Conservation (phyloP, 2,113 vertebrate genomes). For the Seriola aureovittata region DNA sequence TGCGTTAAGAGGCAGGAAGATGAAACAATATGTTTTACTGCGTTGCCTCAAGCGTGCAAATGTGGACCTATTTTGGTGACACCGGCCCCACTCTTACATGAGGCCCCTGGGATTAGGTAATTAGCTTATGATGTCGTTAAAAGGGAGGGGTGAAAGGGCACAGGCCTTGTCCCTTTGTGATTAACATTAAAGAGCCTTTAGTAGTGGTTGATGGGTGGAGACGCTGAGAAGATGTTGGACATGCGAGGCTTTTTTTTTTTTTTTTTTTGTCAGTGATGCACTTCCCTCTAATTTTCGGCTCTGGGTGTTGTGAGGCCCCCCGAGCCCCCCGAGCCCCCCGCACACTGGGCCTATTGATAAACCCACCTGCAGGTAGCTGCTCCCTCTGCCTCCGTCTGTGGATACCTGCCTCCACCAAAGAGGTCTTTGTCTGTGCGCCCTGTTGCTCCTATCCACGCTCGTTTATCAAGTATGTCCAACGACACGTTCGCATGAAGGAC, state of each 20-base stretch:
- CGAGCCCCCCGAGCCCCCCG: not conserved
- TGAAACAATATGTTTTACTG: not conserved
- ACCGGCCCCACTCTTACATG: conserved; percentile 5
- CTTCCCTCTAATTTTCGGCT: conserved; percentile 62
- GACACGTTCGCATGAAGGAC: conserved; percentile 57
- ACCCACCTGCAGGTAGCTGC: conserved; percentile 63
- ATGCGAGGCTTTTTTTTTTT: conserved; percentile 22
- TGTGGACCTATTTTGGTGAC: conserved; percentile 42
- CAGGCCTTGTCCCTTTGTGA: conserved; percentile 56
- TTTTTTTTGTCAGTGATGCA: conserved; percentile 37
- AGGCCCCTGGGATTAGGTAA: conserved; percentile 63
- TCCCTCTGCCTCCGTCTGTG: conserved; percentile 29
- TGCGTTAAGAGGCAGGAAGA: not conserved
- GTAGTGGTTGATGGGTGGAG: conserved; percentile 36
- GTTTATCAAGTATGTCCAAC: conserved; percentile 65
- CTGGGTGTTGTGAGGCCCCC: conserved; percentile 40
- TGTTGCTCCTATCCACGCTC: conserved; percentile 43
- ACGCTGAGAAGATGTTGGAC: conserved; percentile 29
- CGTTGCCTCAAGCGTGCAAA: conserved; percentile 10
- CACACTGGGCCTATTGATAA: conserved; percentile 76
- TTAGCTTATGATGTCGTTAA: conserved; percentile 74
- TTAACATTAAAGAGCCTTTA: conserved; percentile 75
- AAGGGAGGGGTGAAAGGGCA: conserved; percentile 70
- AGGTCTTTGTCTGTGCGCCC: conserved; percentile 69
- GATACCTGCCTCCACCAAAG: conserved; percentile 68